These are phyloP conservation scores for Acleris holmiana DNA, from an alignment of 2,888 invertebrate species.

Conservation along the genomic window DNA sequence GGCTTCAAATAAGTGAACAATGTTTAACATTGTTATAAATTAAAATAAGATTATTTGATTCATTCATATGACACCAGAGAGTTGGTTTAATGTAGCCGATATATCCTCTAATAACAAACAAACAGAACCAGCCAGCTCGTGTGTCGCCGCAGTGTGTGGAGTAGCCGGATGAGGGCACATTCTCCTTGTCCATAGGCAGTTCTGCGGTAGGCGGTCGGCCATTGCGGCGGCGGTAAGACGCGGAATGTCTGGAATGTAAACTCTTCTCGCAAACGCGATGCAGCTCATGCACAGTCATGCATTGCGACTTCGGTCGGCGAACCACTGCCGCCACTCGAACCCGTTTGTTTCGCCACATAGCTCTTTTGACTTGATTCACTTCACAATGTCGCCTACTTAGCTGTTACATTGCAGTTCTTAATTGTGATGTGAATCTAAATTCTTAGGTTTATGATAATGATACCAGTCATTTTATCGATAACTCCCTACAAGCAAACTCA, in stretches of 20 bases:
- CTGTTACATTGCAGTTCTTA: neutral
- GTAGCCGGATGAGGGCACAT: constrained; percentile 41
- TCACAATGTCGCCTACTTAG: neutral
- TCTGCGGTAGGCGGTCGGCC: constrained; percentile 37
- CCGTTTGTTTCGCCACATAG: constrained; percentile 21
- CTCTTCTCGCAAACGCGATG: constrained; percentile 53
- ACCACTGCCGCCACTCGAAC: constrained; percentile 55
- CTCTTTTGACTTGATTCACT: constrained; percentile 4
- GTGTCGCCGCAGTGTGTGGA: constrained; percentile 8
- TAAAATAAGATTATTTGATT: no score
- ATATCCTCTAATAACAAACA: constrained; percentile 1
- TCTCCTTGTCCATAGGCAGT: constrained; percentile 40
- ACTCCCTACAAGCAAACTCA: no score
- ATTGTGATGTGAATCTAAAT: neutral
- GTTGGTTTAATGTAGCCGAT: neutral
- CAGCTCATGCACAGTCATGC: constrained; percentile 49
- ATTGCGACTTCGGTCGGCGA: constrained; percentile 53
- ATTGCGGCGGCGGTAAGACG: constrained; percentile 51
- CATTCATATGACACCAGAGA: no score
- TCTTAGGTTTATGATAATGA: no score
- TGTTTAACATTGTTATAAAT: no score
- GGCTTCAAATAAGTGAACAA: no score
- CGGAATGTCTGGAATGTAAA: constrained; percentile 69
- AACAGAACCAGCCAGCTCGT: neutral
- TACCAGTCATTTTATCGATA: no score